phyloP scores from a whole-genome alignment of 1,140 invertebrate species.

The Drosophila pallidifrons region DNA sequence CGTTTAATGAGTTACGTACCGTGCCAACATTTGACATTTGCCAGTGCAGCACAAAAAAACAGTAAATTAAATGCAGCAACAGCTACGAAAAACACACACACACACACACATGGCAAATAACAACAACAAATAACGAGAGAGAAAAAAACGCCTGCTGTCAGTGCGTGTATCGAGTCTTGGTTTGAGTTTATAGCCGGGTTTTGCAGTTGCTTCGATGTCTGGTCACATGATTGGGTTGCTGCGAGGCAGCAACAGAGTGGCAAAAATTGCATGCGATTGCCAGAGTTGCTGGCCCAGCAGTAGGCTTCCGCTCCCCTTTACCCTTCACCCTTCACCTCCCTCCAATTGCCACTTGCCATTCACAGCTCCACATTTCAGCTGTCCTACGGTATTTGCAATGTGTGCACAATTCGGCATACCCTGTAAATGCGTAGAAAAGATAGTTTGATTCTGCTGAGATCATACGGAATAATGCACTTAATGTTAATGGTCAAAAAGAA shows the following conservation, averaged over 20 bases:
- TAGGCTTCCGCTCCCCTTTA: constrained; percentile 29
- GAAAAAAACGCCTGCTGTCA: constrained; percentile 8
- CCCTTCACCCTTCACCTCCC: neutral
- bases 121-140: constrained; percentile 12
- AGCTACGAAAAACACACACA: constrained; percentile 26
- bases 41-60: constrained; percentile 36
- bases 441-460: too few species aligned
- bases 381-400: constrained; percentile 59
- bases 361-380: neutral
- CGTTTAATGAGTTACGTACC: constrained; percentile 71
- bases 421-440: neutral
- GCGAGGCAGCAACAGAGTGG: constrained; percentile 20
- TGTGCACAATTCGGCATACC: constrained; percentile 47
- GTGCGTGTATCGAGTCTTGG: constrained; percentile 38
- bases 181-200: constrained; percentile 26
- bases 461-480: too few species aligned
- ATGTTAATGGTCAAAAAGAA: too few species aligned
- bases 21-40: constrained; percentile 73
- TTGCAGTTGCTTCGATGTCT: constrained; percentile 13
- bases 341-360: neutral
- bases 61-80: constrained; percentile 67
- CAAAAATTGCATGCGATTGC: constrained; percentile 55
- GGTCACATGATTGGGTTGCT: constrained; percentile 33
- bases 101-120: neutral
- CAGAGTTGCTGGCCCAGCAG: constrained; percentile 29